phyloP scores from a whole-genome alignment of 53 echinoderm and acorn worm genomes.

The Paelopatides confundens region DNA sequence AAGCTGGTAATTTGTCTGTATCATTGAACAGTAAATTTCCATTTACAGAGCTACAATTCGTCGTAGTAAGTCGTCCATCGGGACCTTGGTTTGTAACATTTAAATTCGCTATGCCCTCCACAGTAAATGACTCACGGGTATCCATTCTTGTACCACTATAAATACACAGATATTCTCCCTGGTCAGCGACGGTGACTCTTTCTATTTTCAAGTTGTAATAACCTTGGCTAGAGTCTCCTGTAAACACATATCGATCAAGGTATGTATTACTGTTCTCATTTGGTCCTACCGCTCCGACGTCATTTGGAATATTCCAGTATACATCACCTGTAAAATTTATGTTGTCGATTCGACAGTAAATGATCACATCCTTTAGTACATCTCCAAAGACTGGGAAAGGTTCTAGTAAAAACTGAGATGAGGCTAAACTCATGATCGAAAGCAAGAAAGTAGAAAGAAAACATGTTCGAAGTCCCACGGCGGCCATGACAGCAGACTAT shows the following conservation, averaged over 20 bases:
- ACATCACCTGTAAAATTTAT: neutral
- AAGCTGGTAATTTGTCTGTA: neutral
- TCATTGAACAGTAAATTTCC: neutral
- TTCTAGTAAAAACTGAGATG: neutral
- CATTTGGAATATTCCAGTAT: conserved; percentile 17
- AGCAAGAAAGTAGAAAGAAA: neutral
- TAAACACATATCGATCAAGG: neutral
- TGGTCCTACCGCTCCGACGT: conserved; percentile 16
- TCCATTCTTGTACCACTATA: neutral
- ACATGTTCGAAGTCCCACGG: neutral
- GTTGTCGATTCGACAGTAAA: conserved; percentile 16
- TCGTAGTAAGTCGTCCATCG: neutral
- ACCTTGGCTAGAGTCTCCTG: neutral
- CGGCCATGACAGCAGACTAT: neutral
- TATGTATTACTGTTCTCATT: neutral
- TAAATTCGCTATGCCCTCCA: neutral
- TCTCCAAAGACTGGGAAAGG: conserved; percentile 4
- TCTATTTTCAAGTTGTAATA: conserved; percentile 18
- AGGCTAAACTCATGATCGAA: neutral
- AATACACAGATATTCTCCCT: conserved; percentile 14
- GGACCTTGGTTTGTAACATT: neutral
- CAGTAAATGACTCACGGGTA: neutral
- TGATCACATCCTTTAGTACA: neutral
- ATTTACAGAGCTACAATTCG: neutral
- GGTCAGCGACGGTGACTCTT: neutral